Percentiles rank a stretch among this genome's conserved stretches.
Evolutionary conservation across 2,113 vertebrate genomes (phyloP).

Genomic region (Orcinus orca): DNA sequence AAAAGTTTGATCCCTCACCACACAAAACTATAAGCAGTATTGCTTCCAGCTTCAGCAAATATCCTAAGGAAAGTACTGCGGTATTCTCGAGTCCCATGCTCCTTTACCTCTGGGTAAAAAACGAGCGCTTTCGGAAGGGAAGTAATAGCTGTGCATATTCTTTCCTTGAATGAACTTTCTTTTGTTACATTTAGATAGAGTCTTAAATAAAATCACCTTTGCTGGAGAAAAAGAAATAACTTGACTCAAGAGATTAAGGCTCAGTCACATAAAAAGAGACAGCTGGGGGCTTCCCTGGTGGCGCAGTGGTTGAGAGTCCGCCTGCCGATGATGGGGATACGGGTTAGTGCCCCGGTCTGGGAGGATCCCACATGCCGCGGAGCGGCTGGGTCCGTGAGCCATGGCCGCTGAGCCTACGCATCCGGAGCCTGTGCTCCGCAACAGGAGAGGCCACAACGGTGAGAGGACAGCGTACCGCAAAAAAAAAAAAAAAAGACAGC

Average conservation of each 20-base stretch:
- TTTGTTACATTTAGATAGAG: conserved; percentile 32
- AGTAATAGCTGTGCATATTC: conserved; percentile 9
- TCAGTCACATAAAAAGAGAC: not conserved
- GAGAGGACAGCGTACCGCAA: too few species aligned
- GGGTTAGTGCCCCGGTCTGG: too few species aligned
- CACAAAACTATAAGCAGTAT: not conserved
- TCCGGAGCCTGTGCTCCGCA: too few species aligned
- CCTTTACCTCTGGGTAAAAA: not conserved
- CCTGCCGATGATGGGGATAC: fast-evolving
- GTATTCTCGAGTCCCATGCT: not conserved
- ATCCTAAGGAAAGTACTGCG: not conserved
- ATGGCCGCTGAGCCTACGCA: too few species aligned
- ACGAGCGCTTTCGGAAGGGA: not conserved
- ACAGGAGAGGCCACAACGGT: too few species aligned
- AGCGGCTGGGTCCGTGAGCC: too few species aligned
- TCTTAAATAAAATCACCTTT: conserved; percentile 54
- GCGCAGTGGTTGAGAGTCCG: too few species aligned
- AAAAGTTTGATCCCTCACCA: not conserved
- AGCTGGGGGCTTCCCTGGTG: not conserved
- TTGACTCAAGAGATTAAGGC: not conserved
- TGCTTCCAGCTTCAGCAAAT: not conserved
- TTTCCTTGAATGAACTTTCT: conserved; percentile 36
- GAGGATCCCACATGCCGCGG: too few species aligned
- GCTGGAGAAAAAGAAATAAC: not conserved
- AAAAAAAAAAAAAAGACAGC: not conserved